These are phyloP conservation scores for Orestias chungarensis DNA, from an alignment of 2,797 vertebrate species.

Conservation along the genomic window DNA sequence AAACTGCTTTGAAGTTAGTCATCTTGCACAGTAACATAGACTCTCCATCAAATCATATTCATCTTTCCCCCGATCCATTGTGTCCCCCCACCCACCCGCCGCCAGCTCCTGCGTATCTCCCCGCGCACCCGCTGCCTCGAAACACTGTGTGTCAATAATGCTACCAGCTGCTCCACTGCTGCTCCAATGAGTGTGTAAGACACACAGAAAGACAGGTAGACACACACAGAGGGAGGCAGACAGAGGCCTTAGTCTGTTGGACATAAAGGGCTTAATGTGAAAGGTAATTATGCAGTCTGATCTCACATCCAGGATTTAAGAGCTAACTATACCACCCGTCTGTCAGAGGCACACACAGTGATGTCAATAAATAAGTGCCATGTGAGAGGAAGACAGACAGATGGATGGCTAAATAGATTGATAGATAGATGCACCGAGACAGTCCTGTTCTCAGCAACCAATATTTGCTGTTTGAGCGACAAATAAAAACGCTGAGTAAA, in stretches of 20 bases:
- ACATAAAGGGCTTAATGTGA: constrained; percentile 81
- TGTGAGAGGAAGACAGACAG: constrained; percentile 58
- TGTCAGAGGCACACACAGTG: constrained; percentile 66
- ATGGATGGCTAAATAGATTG: constrained; percentile 65
- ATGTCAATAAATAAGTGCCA: constrained; percentile 77
- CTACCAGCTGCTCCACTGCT: constrained; percentile 78
- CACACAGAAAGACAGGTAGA: constrained; percentile 11
- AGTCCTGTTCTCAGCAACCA: constrained; percentile 22
- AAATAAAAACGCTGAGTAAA: constrained; percentile 31
- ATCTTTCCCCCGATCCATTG: constrained; percentile 54
- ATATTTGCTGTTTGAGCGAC: constrained; percentile 11
- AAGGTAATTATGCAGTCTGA: constrained; percentile 84
- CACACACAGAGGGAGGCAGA: constrained; percentile 24
- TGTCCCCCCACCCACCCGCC: constrained; percentile 15
- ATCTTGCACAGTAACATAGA: constrained; percentile 48
- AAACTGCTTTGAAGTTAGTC: constrained; percentile 52
- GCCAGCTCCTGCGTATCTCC: constrained; percentile 3
- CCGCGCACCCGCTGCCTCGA: constrained; percentile 33
- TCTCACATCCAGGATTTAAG: constrained; percentile 81
- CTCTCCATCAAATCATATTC: constrained; percentile 66
- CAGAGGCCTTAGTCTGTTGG: constrained; percentile 70
- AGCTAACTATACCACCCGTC: constrained; percentile 77
- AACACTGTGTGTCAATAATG: constrained; percentile 75
- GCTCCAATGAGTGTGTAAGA: constrained; percentile 52
- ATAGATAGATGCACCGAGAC: constrained; percentile 53